Evolutionary conservation across 2,888 invertebrate species (phyloP).

Genomic region (Leptopilina myrica): DNA sequence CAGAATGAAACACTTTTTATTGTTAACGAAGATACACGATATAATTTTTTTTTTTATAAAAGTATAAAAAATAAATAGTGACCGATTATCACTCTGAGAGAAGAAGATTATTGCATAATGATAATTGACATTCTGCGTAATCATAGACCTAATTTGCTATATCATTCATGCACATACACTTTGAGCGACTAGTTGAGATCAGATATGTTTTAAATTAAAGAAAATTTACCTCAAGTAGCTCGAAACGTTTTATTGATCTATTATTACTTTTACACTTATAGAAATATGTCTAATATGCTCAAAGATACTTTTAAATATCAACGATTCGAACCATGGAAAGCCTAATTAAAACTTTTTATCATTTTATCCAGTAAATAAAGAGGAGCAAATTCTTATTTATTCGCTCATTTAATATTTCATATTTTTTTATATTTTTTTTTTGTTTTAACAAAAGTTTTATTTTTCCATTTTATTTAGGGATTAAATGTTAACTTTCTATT

Average conservation of each 20-base stretch:
- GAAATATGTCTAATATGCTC: neutral
- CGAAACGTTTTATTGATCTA: constrained; percentile 14
- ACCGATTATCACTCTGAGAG: constrained; percentile 54
- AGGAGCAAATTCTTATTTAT: neutral
- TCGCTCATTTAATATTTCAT: neutral
- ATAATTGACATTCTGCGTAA: constrained; percentile 54
- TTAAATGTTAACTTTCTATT: neutral
- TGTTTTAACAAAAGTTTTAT: neutral
- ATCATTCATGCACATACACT: constrained; percentile 39
- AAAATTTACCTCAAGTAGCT: constrained; percentile 45
- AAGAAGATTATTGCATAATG: constrained; percentile 48
- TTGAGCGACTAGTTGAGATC: constrained; percentile 58
- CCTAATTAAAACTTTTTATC: neutral
- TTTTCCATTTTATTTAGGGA: neutral
- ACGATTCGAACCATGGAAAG: constrained; percentile 11
- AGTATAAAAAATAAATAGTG: constrained; percentile 73
- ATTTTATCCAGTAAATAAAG: neutral
- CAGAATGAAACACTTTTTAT: constrained; percentile 66
- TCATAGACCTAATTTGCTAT: constrained; percentile 10
- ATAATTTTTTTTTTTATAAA: constrained; percentile 66
- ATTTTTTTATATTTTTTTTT: neutral
- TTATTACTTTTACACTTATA: constrained; percentile 7
- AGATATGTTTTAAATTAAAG: constrained; percentile 48
- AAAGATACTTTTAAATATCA: neutral
- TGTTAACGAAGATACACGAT: constrained; percentile 57